Conservation (phyloP, 1,140 invertebrate species). For the Drosophila pandora region DNA sequence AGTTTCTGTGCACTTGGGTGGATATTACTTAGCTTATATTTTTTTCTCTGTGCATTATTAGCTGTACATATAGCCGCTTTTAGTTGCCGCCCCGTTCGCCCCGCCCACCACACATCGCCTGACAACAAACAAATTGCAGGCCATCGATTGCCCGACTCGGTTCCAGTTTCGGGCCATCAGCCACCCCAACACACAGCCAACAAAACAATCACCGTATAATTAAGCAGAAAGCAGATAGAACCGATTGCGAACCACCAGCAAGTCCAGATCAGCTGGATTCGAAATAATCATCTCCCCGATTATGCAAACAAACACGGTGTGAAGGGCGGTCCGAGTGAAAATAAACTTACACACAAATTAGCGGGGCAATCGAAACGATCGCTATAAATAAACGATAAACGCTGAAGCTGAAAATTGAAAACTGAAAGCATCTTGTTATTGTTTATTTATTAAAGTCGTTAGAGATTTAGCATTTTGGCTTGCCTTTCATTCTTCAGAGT, state of each 20-base stretch:
- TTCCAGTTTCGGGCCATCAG: slow-evolving; percentile 35
- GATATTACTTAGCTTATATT: not conserved
- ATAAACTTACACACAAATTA: slow-evolving; percentile 35
- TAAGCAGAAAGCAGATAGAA: not conserved
- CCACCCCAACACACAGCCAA: not conserved
- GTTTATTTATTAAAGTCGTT: slow-evolving; percentile 55
- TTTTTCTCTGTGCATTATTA: slow-evolving; percentile 24
- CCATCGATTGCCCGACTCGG: slow-evolving; percentile 45
- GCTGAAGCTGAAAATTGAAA: not conserved
- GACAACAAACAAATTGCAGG: slow-evolving; percentile 51
- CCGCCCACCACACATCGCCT: slow-evolving; percentile 34
- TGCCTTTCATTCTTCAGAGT: slow-evolving; percentile 36
- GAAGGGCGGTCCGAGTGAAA: slow-evolving; percentile 50
- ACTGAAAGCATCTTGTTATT: slow-evolving; percentile 29
- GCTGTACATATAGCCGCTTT: slow-evolving; percentile 36
- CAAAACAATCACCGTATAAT: slow-evolving; percentile 12
- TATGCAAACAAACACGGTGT: slow-evolving; percentile 23
- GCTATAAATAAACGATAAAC: slow-evolving; percentile 43
- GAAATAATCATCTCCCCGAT: slow-evolving; percentile 11
- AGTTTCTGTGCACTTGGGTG: not conserved
- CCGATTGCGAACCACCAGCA: slow-evolving; percentile 5
- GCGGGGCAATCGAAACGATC: slow-evolving; percentile 16
- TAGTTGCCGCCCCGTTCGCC: slow-evolving; percentile 33
- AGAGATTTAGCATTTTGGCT: slow-evolving; percentile 18
- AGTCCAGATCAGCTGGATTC: slow-evolving; percentile 13